phyloP scores from a whole-genome alignment of 1,140 invertebrate genomes.

The Palaemon carinicauda region DNA sequence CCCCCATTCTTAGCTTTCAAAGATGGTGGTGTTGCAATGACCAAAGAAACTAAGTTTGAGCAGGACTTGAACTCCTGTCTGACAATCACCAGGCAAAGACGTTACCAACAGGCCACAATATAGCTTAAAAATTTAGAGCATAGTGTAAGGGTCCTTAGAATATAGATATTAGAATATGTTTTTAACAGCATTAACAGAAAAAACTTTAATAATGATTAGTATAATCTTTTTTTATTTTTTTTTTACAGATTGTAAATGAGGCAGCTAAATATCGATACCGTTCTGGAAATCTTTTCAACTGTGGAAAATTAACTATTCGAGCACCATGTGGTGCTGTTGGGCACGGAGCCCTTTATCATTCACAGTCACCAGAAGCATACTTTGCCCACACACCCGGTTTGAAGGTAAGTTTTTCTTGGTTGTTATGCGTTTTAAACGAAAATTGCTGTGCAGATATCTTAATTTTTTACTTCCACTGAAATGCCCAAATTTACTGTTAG shows the following conservation, averaged over 20 bases:
- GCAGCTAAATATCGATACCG: constrained; percentile 95
- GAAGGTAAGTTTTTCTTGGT: constrained; percentile 72
- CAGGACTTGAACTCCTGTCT: too few relatives aligned
- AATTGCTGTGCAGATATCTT: background rate
- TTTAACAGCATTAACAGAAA: too few relatives aligned
- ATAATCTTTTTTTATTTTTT: too few relatives aligned
- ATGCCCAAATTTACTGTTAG: too few relatives aligned
- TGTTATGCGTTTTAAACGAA: background rate
- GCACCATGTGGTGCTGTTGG: constrained; percentile 81
- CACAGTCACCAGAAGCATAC: constrained; percentile 95
- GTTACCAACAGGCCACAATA: too few relatives aligned
- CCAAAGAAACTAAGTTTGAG: too few relatives aligned
- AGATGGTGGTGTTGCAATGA: too few relatives aligned
- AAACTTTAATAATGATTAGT: too few relatives aligned
- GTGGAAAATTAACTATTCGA: constrained; percentile 90
- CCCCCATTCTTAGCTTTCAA: too few relatives aligned
- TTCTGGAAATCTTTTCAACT: constrained; percentile 88
- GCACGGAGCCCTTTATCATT: constrained; percentile 95
- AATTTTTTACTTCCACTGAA: background rate
- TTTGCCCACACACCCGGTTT: constrained; percentile 97
- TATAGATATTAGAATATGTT: background rate
- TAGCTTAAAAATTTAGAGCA: too few relatives aligned
- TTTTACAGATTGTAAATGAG: constrained; percentile 72
- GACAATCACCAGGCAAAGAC: too few relatives aligned
- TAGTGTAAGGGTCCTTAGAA: too few relatives aligned